Percentiles rank a stretch among this genome's conserved stretches.
phyloP scores from a whole-genome alignment of 2,888 invertebrate genomes.

The Synergus laeviventris region DNA sequence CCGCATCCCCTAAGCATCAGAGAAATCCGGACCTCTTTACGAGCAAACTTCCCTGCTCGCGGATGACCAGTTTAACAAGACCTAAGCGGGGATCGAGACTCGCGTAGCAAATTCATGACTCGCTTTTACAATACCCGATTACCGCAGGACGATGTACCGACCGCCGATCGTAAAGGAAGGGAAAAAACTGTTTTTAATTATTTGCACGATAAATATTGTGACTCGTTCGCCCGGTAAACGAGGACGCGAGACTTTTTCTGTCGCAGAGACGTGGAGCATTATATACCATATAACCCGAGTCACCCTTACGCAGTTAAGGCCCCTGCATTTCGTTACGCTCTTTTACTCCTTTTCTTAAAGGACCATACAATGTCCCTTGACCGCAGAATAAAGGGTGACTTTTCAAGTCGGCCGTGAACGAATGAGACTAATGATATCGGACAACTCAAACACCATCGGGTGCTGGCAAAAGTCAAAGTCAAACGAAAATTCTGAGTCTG shows the following conservation, averaged over 20 bases:
- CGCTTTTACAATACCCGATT: conserved; percentile 61
- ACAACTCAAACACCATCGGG: conserved; percentile 42
- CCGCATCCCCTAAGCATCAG: conserved; percentile 39
- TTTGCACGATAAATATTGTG: conserved; percentile 68
- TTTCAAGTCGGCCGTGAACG: conserved; percentile 55
- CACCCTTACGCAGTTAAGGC: conserved; percentile 53
- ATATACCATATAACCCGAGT: conserved; percentile 53
- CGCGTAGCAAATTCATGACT: conserved; percentile 64
- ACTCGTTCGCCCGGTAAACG: conserved; percentile 53
- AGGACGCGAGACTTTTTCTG: conserved; percentile 39
- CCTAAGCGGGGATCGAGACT: conserved; percentile 47
- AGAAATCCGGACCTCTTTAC: conserved; percentile 44
- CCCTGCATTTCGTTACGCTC: conserved; percentile 56
- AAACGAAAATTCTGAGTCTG: neutral
- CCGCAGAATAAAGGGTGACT: conserved; percentile 58
- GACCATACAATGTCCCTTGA: conserved; percentile 57
- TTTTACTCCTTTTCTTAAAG: conserved; percentile 57
- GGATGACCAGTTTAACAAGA: conserved; percentile 55
- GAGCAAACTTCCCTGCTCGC: conserved; percentile 41
- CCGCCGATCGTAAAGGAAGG: conserved; percentile 40
- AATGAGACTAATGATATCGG: conserved; percentile 57
- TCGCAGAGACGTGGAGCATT: conserved; percentile 47
- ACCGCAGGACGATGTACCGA: conserved; percentile 50
- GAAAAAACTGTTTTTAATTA: conserved; percentile 62
- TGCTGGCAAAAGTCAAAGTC: conserved; percentile 20